Evolutionary conservation across 1,140 invertebrate genomes (phyloP), one percentile per base, ranked within the genome.

Genomic region (Ephestia elutella): DNA sequence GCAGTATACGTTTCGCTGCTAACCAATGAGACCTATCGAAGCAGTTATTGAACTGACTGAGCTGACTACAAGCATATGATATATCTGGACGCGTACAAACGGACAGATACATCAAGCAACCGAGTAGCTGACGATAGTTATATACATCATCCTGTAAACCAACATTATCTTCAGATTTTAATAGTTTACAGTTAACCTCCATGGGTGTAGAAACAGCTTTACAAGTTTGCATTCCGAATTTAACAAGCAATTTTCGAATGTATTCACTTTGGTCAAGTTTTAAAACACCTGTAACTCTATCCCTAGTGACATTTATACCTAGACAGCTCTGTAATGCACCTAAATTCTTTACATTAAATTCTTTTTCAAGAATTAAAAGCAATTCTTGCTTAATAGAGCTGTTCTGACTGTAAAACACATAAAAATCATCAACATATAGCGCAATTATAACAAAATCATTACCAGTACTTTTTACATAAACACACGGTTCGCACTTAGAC

Each of bases 131-230:
- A 25, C 18, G 58, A n/a, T 59, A 53, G 18, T 18, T 44, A 54
- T 32, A 59, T 19, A 54, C 50, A 10, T 59, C 38, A 50, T 49
- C 28, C 35, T n/a, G 32, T 48, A 28, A 54, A 54, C 50, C 13
- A 59, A n/a, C 11, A 21, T 60, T 32, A 21, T 55, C 17, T 56
- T 56, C 18, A 56, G 30, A 17, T 64, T 44, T 15, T 7, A 25
- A 25, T 7, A 25, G 21, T 44, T 44, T 44, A 44, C 11, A 44
- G 38, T n/a, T 44, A 44, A 25, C 21, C 21, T 25, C 21, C 21
- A 25, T n/a, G 38, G 38, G 38, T n/a, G 38, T 44, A 44, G 11
- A n/a, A n/a, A 15, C 38, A 44, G 38, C 10, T 10, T 44, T 44
- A 44, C 38, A 44, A 44, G 11, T 44, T n/a, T 15, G 11, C 38